Evolutionary conservation across 2,888 invertebrate genomes (phyloP).

Genomic region (Leptura quadrifasciata): DNA sequence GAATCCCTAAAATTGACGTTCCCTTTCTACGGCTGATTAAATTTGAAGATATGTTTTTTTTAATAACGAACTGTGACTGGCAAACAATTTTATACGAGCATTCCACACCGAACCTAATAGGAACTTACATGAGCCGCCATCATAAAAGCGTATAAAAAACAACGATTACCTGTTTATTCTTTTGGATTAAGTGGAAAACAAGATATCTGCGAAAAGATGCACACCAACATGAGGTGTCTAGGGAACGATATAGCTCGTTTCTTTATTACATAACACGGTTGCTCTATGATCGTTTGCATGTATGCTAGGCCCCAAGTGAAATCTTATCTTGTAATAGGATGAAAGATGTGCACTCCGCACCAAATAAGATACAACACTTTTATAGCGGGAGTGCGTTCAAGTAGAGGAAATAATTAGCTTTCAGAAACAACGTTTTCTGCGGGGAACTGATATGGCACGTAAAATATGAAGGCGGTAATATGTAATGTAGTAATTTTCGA

Average conservation of each 20-base stretch:
- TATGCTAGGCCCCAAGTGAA: constrained; percentile 39
- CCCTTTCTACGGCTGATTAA: not conserved
- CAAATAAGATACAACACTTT: constrained; percentile 24
- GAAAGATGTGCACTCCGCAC: constrained; percentile 32
- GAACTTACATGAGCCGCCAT: constrained; percentile 20
- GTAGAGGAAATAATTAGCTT: constrained; percentile 14
- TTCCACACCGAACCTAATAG: constrained; percentile 9
- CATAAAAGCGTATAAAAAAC: constrained; percentile 30
- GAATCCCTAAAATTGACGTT: too few species aligned
- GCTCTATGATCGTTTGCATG: constrained; percentile 42
- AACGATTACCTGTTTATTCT: constrained; percentile 41
- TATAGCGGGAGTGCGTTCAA: constrained; percentile 4
- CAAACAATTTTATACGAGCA: not conserved
- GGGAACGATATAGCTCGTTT: constrained; percentile 41
- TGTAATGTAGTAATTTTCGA: not conserved
- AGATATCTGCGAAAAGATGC: constrained; percentile 31
- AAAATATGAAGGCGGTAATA: constrained; percentile 6
- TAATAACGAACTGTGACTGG: not conserved
- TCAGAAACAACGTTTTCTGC: not conserved
- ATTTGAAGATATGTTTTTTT: not conserved
- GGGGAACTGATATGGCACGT: constrained; percentile 10
- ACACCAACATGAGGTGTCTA: constrained; percentile 21
- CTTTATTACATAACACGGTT: constrained; percentile 39
- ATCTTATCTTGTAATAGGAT: constrained; percentile 42
- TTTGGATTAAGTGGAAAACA: constrained; percentile 43